phyloP scores from a whole-genome alignment of 1,140 invertebrate species.

The Nixonia krombeini region DNA sequence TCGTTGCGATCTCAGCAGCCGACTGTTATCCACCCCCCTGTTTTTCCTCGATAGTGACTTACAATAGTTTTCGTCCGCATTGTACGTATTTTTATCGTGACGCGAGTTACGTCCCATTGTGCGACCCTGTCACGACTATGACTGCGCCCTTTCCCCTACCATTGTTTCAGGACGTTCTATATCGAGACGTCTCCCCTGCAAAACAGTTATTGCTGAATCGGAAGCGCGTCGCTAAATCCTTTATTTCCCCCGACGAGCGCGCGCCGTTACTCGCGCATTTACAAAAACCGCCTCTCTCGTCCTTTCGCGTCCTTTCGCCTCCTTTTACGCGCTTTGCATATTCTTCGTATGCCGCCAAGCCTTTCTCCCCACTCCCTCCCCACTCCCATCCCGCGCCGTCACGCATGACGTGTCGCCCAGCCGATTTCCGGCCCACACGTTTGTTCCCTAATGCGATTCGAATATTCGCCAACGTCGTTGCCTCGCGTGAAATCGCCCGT shows the following conservation, averaged over 20 bases:
- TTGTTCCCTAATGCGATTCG: no score
- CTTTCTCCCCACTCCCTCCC: no score
- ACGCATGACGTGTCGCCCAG: no score
- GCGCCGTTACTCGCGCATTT: conserved; percentile 35
- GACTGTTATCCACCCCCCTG: neutral
- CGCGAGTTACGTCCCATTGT: conserved; percentile 32
- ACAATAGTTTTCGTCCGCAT: conserved; percentile 22
- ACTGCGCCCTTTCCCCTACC: conserved; percentile 23
- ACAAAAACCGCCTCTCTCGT: no score
- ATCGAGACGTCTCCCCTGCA: conserved; percentile 42
- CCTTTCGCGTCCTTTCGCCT: no score
- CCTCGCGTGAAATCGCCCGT: no score
- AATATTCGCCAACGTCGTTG: no score
- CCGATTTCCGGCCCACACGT: no score
- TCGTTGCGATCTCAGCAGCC: neutral
- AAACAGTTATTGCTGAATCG: conserved; percentile 54
- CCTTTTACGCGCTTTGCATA: no score
- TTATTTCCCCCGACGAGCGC: conserved; percentile 23
- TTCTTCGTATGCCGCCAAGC: no score
- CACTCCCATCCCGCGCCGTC: no score
- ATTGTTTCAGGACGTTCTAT: conserved; percentile 49
- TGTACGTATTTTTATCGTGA: conserved; percentile 28
- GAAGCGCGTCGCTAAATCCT: conserved; percentile 39
- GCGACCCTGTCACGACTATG: conserved; percentile 21
- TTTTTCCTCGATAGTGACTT: conserved; percentile 1